Conservation (phyloP, 2,888 invertebrate genomes). For the Arrhopalites spinosus region DNA sequence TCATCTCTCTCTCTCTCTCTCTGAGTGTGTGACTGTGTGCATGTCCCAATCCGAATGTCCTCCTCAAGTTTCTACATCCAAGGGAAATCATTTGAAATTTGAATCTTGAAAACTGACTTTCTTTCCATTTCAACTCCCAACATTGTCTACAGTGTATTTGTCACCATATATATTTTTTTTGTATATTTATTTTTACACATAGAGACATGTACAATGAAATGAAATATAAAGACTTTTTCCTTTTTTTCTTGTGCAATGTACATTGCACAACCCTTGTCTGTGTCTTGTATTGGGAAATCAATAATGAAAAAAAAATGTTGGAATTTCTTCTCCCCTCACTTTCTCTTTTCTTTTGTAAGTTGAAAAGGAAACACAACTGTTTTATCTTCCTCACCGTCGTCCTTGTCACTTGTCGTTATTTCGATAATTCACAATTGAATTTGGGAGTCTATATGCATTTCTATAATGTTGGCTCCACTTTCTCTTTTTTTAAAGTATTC, state of each 20-base stretch:
- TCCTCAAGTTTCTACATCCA: no score
- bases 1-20: no score
- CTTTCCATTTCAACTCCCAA: background rate
- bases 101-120: background rate
- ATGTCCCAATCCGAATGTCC: no score
- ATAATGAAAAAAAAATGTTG: background rate
- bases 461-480: no score
- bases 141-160: no score
- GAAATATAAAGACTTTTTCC: background rate
- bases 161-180: no score
- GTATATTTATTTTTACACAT: no score
- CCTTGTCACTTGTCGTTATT: constrained; percentile 29
- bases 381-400: background rate
- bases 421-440: constrained; percentile 26
- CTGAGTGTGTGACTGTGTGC: no score
- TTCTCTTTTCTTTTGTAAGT: background rate
- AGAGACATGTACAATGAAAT: background rate
- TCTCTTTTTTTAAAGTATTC: no score
- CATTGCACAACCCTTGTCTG: background rate
- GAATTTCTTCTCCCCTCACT: background rate
- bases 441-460: background rate
- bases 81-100: background rate
- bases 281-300: background rate
- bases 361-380: background rate
- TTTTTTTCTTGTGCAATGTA: background rate